phyloP scores from a whole-genome alignment of 2,797 vertebrate genomes.

The Tamandua tetradactyla region DNA sequence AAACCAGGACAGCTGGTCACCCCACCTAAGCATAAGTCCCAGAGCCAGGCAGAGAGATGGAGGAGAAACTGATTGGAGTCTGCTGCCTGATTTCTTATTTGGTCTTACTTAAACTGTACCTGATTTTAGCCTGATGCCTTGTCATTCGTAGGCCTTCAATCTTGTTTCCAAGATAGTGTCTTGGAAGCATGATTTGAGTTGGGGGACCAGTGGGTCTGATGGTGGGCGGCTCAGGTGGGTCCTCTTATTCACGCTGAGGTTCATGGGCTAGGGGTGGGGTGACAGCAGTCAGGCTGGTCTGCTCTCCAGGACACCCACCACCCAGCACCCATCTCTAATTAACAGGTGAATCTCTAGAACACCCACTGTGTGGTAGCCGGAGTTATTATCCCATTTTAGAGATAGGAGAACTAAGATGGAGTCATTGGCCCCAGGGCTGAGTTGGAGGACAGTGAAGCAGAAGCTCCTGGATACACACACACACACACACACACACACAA shows the following conservation, averaged over 20 bases:
- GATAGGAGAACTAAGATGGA: constrained; percentile 66
- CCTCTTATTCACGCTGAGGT: not conserved
- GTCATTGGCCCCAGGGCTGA: constrained; percentile 22
- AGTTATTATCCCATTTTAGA: constrained; percentile 75
- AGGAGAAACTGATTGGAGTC: not conserved
- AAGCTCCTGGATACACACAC: not conserved
- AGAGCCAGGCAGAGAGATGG: not conserved
- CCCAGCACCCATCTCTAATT: constrained; percentile 32
- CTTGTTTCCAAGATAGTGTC: not conserved
- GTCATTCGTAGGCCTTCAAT: not conserved
- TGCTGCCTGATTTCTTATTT: not conserved
- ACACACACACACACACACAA: no score
- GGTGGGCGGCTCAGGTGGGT: not conserved
- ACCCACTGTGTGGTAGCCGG: constrained; percentile 40
- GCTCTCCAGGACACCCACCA: not conserved
- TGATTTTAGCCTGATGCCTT: not conserved
- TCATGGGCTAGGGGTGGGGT: not conserved
- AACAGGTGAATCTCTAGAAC: constrained; percentile 25
- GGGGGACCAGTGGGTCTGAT: not conserved
- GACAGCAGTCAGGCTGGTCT: not conserved
- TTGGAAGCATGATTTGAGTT: not conserved
- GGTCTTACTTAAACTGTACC: not conserved
- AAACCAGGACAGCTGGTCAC: not conserved
- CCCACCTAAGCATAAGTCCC: not conserved
- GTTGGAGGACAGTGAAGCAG: not conserved